Percentiles rank a stretch among this genome's conserved stretches.
phyloP scores from a whole-genome alignment of 2,888 invertebrate species.

The Microdon myrmicae region DNA sequence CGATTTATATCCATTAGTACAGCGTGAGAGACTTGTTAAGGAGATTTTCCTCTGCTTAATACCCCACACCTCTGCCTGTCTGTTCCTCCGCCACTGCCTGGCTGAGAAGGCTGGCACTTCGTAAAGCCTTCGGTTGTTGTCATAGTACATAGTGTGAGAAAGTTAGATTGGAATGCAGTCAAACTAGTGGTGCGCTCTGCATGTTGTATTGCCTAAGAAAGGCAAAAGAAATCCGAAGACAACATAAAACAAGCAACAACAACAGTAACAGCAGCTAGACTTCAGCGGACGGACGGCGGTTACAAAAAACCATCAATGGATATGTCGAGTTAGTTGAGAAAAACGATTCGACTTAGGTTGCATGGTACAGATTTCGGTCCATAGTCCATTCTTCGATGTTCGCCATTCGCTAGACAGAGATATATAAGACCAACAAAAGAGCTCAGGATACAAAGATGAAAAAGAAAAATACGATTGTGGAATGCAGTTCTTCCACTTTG shows the following conservation, averaged over 20 bases:
- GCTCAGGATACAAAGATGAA: slow-evolving; percentile 14
- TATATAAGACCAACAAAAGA: slow-evolving; percentile 35
- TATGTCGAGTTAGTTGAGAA: slow-evolving; percentile 50
- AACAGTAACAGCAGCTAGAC: slow-evolving; percentile 30
- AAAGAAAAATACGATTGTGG: slow-evolving; percentile 27
- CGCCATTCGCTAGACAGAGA: slow-evolving; percentile 42
- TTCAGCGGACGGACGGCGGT: slow-evolving; percentile 46
- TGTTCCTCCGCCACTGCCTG: slow-evolving; percentile 14
- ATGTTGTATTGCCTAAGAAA: slow-evolving; percentile 24
- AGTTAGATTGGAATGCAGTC: slow-evolving; percentile 57
- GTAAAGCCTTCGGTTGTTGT: neutral
- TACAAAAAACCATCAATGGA: slow-evolving; percentile 52
- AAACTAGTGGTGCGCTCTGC: slow-evolving; percentile 46
- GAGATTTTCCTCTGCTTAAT: slow-evolving; percentile 19
- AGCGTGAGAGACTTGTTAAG: slow-evolving; percentile 38
- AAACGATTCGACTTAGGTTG: slow-evolving; percentile 11
- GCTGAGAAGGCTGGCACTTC: neutral
- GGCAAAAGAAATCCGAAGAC: slow-evolving; percentile 12
- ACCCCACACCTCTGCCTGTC: neutral
- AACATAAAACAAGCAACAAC: slow-evolving; percentile 34
- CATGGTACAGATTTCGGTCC: slow-evolving; percentile 48
- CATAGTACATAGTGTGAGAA: slow-evolving; percentile 54
- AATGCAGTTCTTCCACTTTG: slow-evolving; percentile 50
- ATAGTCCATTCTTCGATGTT: too few species aligned
- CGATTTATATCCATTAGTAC: slow-evolving; percentile 35